Evolutionary conservation across 37 sponge, comb jelly and placozoan genomes (phyloP), one percentile per base, ranked within the genome.

Genomic region (Ianthella basta): DNA sequence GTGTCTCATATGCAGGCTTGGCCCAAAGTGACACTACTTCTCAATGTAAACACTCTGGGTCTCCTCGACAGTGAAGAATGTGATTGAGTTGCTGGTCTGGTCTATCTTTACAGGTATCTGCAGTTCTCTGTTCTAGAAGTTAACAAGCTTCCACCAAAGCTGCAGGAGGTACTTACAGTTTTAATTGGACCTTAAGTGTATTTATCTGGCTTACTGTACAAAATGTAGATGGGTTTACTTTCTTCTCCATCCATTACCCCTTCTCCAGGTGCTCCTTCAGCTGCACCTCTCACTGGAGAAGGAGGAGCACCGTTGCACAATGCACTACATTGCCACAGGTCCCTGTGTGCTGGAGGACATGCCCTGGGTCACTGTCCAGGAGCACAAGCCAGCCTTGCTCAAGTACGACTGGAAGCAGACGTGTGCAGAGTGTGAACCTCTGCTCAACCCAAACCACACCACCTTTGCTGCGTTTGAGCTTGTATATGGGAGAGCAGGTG

Each of bases 321-420:
- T 90, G 23, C 90, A 95, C 78, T 91, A 91, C 68, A 77, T 95
- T 15, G 95, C 91, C 72, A 89, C 92, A 0, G 88, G 80, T 23
- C 86, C 90, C 27, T 91, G 92, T 27, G 84, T 95, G 24, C 86
- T 95, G 12, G 84, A 87, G 34, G 95, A 91, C 30, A 87, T 95
- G 89, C 92, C 95, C 34, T 89, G 88, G 85, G 61, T 95, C 21
- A 27, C 87, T 0, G 73, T 80, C 72, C 89, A 69, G 60, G 94
- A 93, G 33, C 85, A 93, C 86, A 93, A 87, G 40, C 44, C 54
- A 19, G 10, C 37, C 54, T n/a, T 1, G 8, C 25, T 75, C 16
- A 75, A 75, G 78, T 41, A 75, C 78, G 25, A 8, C n/a, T 75
- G 78, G 78, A 50, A 75, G 78, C 20, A 19, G 54, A 50, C 78